Evolutionary conservation across 2,797 vertebrate species (phyloP).

Genomic region (Brachyrhaphis roseni): DNA sequence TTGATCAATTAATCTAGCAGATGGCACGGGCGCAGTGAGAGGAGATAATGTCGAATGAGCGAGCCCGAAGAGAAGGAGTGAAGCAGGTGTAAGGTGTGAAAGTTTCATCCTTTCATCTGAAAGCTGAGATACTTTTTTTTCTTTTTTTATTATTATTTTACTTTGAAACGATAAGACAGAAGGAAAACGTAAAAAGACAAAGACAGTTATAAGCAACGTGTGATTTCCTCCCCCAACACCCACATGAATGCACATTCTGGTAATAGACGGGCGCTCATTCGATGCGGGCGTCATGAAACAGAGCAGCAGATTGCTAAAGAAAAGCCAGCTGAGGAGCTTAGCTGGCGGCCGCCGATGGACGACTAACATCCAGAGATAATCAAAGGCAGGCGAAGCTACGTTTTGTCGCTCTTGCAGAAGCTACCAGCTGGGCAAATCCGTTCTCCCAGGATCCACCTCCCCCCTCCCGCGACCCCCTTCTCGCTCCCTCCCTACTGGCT

Average conservation of each 20-base stretch:
- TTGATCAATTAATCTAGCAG: slow-evolving; percentile 81
- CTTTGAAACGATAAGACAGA: slow-evolving; percentile 63
- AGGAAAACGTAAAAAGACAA: slow-evolving; percentile 14
- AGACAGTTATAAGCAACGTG: slow-evolving; percentile 21
- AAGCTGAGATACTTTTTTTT: slow-evolving; percentile 41
- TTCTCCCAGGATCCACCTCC: neutral
- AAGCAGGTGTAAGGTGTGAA: slow-evolving; percentile 69
- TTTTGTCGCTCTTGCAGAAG: slow-evolving; percentile 48
- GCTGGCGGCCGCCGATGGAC: slow-evolving; percentile 39
- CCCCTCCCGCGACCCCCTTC: neutral
- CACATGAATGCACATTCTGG: neutral
- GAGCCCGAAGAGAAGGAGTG: slow-evolving; percentile 46
- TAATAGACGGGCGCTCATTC: neutral
- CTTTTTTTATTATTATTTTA: neutral
- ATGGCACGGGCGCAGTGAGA: slow-evolving; percentile 63
- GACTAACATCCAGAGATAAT: slow-evolving; percentile 57
- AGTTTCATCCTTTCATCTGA: slow-evolving; percentile 61
- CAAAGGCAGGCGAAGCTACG: slow-evolving; percentile 64
- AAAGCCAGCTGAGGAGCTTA: slow-evolving; percentile 40
- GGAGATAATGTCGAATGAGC: slow-evolving; percentile 54
- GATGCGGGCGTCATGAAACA: slow-evolving; percentile 12
- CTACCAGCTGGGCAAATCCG: slow-evolving; percentile 39
- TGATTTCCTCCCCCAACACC: neutral
- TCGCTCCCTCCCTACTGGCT: neutral
- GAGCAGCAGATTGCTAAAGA: slow-evolving; percentile 36